Conservation (phyloP, 2,113 vertebrate genomes). For the Halichoeres trimaculatus region DNA sequence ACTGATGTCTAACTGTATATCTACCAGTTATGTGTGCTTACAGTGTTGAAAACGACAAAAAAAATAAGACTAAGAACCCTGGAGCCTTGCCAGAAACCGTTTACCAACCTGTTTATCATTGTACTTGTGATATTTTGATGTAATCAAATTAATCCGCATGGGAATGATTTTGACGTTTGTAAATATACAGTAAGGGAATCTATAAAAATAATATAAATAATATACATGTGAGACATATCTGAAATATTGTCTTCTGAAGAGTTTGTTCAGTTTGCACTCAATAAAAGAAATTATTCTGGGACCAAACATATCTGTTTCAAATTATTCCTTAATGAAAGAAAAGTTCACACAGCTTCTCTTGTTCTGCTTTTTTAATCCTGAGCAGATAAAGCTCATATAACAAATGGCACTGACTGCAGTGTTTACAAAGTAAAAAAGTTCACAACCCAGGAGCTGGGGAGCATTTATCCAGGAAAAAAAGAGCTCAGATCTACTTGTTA, state of each 20-base stretch:
- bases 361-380: conserved; percentile 33
- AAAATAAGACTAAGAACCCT: background rate
- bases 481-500: conserved; percentile 15
- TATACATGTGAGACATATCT: conserved; percentile 14
- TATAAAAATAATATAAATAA: background rate
- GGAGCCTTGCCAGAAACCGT: conserved; percentile 54
- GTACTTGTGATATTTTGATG: conserved; percentile 81
- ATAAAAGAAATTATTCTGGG: conserved; percentile 86
- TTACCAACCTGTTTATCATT: conserved; percentile 37
- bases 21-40: conserved; percentile 50
- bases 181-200: conserved; percentile 6
- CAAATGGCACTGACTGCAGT: conserved; percentile 47
- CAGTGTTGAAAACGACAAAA: conserved; percentile 29
- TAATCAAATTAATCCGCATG: conserved; percentile 85
- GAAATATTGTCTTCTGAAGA: conserved; percentile 79
- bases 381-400: conserved; percentile 36
- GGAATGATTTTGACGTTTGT: conserved; percentile 75
- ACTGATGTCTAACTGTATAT: conserved; percentile 20
- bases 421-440: conserved; percentile 26
- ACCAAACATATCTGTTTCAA: conserved; percentile 70
- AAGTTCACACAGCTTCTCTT: background rate
- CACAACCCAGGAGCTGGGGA: conserved; percentile 37
- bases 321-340: conserved; percentile 18
- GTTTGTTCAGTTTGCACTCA: conserved; percentile 83
- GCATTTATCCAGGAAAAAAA: conserved; percentile 44